Conservation (phyloP, 2,113 vertebrate species). For the Antechinus stuartii region DNA sequence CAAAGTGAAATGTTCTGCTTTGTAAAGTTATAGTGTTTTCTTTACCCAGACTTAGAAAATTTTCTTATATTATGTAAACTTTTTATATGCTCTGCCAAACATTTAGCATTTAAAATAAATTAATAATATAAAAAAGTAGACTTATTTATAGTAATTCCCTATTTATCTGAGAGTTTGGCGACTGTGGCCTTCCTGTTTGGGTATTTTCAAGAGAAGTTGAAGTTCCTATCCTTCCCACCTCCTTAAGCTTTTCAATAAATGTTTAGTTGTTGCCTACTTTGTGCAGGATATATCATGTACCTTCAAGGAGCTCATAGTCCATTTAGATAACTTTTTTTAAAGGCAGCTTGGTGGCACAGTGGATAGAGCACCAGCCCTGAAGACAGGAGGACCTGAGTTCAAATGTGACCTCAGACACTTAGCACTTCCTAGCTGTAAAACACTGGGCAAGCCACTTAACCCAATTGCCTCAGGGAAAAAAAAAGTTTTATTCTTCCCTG, state of each 20-base stretch:
- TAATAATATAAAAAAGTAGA: constrained; percentile 27
- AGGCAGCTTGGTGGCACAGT: too few species aligned
- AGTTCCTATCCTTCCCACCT: not conserved
- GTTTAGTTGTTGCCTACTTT: not conserved
- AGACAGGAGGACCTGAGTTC: too few species aligned
- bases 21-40: constrained; percentile 29
- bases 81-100: constrained; percentile 1
- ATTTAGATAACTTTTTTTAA: not conserved
- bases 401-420: too few species aligned
- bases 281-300: not conserved
- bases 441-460: too few species aligned
- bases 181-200: not conserved
- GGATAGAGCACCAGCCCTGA: too few species aligned
- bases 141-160: constrained; percentile 21
- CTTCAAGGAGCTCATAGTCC: not conserved
- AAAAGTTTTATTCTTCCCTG: not conserved
- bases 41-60: constrained; percentile 14
- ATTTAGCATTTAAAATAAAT: constrained; percentile 12
- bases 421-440: too few species aligned
- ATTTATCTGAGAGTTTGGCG: constrained; percentile 21
- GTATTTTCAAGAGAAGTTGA: not conserved
- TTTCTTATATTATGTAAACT: not conserved
- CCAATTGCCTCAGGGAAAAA: too few species aligned
- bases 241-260: not conserved
- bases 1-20: constrained; percentile 17